These are phyloP conservation scores for Phthorimaea operculella DNA, from an alignment of 1,140 invertebrate species.

Conservation along the genomic window DNA sequence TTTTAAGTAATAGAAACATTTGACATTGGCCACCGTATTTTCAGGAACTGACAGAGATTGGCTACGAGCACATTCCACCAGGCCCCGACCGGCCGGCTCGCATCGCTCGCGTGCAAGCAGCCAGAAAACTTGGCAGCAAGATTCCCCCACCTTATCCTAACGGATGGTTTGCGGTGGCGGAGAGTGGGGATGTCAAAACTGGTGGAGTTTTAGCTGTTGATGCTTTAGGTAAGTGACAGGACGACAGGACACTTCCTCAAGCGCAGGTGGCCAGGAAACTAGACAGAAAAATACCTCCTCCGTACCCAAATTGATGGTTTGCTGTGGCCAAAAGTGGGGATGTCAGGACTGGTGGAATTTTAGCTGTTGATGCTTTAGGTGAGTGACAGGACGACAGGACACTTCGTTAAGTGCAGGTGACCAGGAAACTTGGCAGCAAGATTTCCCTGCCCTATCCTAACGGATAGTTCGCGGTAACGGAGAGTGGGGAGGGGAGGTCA, in stretches of 20 bases:
- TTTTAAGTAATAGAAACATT: too few species aligned
- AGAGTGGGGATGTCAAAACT: slow-evolving; percentile 73
- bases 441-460: slow-evolving; percentile 88
- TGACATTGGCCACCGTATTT: slow-evolving; percentile 5
- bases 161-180: slow-evolving; percentile 86
- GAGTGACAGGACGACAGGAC: too few species aligned
- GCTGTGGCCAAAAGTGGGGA: too few species aligned
- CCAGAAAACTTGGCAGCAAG: slow-evolving; percentile 68
- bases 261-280: too few species aligned
- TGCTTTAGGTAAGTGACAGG: slow-evolving; percentile 71
- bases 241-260: too few species aligned
- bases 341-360: too few species aligned
- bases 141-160: slow-evolving; percentile 89
- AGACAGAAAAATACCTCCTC: slow-evolving; percentile 9
- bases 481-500: slow-evolving; percentile 64
- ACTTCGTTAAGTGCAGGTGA: too few species aligned
- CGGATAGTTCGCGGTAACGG: slow-evolving; percentile 86
- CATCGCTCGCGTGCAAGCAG: slow-evolving; percentile 40
- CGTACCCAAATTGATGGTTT: too few species aligned
- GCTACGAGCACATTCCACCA: slow-evolving; percentile 67
- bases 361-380: too few species aligned
- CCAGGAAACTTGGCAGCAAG: slow-evolving; percentile 70
- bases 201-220: slow-evolving; percentile 74
- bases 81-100: slow-evolving; percentile 69
- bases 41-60: slow-evolving; percentile 47